Conservation (phyloP, 37 sponge, comb jelly and placozoan genomes). For the Aplysina aerophoba region DNA sequence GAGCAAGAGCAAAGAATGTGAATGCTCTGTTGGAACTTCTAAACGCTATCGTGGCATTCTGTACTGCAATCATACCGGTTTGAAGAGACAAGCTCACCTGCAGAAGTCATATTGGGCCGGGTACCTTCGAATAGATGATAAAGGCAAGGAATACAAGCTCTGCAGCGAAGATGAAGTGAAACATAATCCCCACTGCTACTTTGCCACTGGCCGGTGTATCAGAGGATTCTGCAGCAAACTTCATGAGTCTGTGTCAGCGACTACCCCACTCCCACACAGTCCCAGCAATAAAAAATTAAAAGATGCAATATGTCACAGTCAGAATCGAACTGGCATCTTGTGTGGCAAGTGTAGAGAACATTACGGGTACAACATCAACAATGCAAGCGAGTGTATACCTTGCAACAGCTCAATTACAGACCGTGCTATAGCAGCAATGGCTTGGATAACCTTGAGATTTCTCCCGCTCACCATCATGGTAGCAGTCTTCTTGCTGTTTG, state of each 20-base stretch:
- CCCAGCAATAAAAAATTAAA: background rate
- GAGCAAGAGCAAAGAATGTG: background rate
- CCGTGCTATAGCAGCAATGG: background rate
- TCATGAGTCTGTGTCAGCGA: background rate
- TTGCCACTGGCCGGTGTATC: background rate
- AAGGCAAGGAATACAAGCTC: background rate
- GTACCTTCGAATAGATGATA: background rate
- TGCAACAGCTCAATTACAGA: background rate
- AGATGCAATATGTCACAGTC: background rate
- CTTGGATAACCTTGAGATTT: background rate
- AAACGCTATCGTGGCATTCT: background rate
- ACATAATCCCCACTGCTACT: background rate
- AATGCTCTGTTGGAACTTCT: background rate
- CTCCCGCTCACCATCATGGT: conserved; percentile 13
- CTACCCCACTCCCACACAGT: background rate
- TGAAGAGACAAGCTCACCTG: background rate
- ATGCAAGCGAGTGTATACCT: background rate
- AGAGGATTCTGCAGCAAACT: conserved; percentile 1
- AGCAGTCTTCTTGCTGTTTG: conserved; percentile 13
- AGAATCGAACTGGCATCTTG: background rate
- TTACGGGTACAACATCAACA: conserved; percentile 18
- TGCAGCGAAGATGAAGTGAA: background rate
- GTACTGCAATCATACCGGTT: background rate
- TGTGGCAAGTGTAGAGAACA: conserved; percentile 2
- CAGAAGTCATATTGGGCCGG: conserved; percentile 18